phyloP scores from a whole-genome alignment of 2,113 vertebrate genomes.

The Setophaga petechia region DNA sequence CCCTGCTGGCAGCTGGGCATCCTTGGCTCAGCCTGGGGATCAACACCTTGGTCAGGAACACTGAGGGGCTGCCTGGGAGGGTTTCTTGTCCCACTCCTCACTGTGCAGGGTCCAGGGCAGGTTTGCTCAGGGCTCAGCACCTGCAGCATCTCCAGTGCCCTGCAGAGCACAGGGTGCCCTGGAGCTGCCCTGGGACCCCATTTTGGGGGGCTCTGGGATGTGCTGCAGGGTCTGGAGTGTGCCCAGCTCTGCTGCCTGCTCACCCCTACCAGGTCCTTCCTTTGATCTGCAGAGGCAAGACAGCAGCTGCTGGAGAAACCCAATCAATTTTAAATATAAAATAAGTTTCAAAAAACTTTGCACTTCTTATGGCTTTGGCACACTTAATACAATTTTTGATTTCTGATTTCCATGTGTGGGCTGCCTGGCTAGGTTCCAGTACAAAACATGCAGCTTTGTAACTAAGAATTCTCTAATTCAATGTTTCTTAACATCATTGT shows the following conservation, averaged over 20 bases:
- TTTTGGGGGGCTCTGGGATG: background rate
- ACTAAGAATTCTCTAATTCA: background rate
- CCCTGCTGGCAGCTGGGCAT: background rate
- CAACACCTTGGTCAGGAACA: rapidly evolving
- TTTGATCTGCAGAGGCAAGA: background rate
- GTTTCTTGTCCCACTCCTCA: background rate
- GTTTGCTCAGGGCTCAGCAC: background rate
- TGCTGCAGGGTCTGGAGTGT: background rate
- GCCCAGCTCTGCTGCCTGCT: background rate
- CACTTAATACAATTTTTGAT: background rate
- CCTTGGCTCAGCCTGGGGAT: background rate
- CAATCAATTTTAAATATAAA: background rate
- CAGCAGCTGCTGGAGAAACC: background rate
- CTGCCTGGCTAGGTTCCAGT: background rate
- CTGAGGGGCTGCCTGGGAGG: background rate
- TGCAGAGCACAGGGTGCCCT: rapidly evolving
- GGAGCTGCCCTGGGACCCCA: background rate
- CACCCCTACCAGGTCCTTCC: background rate
- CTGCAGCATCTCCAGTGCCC: background rate
- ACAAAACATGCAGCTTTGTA: background rate
- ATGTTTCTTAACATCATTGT: rapidly evolving
- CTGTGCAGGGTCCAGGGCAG: background rate
- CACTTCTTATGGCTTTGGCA: background rate
- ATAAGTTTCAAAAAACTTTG: background rate
- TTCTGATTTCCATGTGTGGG: background rate